phyloP scores from a whole-genome alignment of 2,113 vertebrate species.

The Coracopsis vasa region DNA sequence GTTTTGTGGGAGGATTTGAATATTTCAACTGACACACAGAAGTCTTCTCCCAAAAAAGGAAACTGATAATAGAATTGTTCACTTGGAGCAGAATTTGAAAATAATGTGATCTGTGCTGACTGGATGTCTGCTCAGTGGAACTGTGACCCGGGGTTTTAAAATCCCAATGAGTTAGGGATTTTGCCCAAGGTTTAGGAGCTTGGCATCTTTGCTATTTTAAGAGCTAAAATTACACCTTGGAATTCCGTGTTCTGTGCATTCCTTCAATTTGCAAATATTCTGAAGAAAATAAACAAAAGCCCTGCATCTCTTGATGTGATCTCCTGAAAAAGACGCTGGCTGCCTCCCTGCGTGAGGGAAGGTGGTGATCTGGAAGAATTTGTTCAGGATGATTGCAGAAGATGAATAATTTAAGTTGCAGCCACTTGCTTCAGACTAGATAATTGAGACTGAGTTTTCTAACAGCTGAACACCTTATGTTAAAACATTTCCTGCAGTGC shows the following conservation, averaged over 20 bases:
- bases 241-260: neutral
- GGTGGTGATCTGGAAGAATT: conserved; percentile 23
- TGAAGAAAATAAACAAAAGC: neutral
- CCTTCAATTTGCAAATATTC: neutral
- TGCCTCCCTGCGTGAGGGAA: neutral
- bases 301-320: neutral
- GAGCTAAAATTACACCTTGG: neutral
- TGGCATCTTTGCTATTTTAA: neutral
- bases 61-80: neutral
- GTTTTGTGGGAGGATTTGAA: conserved; percentile 11
- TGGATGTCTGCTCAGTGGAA: neutral
- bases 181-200: neutral
- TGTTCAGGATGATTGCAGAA: conserved; percentile 7
- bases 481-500: neutral
- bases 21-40: neutral
- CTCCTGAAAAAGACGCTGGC: neutral
- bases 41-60: neutral
- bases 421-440: neutral
- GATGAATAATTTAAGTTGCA: conserved; percentile 17
- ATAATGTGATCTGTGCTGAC: neutral
- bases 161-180: neutral
- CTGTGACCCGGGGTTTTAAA: neutral
- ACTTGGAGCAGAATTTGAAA: neutral
- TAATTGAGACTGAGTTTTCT: neutral
- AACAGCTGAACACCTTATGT: neutral